phyloP scores from a whole-genome alignment of 2,797 vertebrate genomes.

The Microctenopoma lineatum region DNA sequence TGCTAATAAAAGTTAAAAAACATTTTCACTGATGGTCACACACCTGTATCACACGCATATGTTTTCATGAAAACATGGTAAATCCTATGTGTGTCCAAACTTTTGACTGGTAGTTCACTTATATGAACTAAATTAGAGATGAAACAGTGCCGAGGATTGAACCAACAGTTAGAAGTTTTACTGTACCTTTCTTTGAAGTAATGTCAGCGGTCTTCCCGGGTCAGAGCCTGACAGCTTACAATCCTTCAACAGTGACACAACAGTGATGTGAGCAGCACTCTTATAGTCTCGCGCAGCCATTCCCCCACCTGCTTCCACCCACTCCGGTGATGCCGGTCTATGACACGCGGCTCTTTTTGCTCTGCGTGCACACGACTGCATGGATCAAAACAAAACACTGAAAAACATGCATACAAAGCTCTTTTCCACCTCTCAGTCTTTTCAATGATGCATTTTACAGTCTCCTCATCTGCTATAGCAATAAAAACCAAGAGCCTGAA shows the following conservation, averaged over 20 bases:
- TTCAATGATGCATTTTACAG: conserved; percentile 1
- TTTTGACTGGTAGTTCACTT: no score
- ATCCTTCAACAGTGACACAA: conserved; percentile 59
- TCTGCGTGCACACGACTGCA: conserved; percentile 5
- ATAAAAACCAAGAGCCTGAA: conserved; percentile 13
- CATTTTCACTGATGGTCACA: no score
- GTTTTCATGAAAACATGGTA: no score
- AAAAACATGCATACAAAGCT: conserved; percentile 3
- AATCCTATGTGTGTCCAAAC: no score
- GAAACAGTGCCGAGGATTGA: neutral
- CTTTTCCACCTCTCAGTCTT: neutral
- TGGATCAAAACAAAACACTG: conserved; percentile 18
- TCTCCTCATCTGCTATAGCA: conserved; percentile 11
- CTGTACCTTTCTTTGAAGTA: conserved; percentile 59
- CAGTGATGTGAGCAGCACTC: conserved; percentile 51
- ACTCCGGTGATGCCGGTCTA: conserved; percentile 47
- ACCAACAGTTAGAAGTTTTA: conserved; percentile 10
- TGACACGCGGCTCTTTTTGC: conserved; percentile 29
- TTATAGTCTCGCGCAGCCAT: conserved; percentile 38
- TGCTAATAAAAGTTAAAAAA: no score
- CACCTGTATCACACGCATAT: no score
- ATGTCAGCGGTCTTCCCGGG: conserved; percentile 8
- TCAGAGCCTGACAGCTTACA: conserved; percentile 37
- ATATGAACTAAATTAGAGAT: neutral
- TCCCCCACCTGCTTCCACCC: conserved; percentile 72